phyloP scores from a whole-genome alignment of 2,113 vertebrate species.

The Lichenostomus cassidix region DNA sequence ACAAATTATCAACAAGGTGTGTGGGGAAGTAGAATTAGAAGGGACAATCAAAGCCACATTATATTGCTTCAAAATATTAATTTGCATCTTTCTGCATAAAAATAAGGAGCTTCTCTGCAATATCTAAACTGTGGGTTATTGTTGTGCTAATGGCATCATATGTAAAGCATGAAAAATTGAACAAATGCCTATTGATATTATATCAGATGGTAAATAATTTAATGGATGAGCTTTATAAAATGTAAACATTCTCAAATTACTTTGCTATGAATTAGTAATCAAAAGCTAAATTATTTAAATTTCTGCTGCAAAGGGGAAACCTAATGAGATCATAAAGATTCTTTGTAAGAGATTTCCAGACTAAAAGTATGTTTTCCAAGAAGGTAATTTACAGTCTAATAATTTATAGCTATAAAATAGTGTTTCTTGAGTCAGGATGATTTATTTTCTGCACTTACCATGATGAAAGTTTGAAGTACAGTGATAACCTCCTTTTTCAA shows the following conservation, averaged over 20 bases:
- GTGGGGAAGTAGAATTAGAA: background rate
- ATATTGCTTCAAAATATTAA: background rate
- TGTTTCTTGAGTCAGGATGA: constrained; percentile 14
- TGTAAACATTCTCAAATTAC: constrained; percentile 51
- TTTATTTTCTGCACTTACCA: constrained; percentile 9
- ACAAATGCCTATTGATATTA: background rate
- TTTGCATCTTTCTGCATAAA: background rate
- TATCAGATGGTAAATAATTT: constrained; percentile 42
- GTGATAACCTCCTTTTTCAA: background rate
- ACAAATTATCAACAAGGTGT: background rate
- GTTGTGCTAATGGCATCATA: background rate
- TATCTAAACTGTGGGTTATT: background rate
- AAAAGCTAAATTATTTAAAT: constrained; percentile 58
- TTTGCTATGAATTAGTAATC: constrained; percentile 54
- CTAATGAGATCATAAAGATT: constrained; percentile 47
- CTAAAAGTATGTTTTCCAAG: constrained; percentile 13
- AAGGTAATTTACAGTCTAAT: background rate
- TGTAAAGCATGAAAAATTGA: constrained; percentile 35
- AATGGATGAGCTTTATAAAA: constrained; percentile 16
- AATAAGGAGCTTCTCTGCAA: background rate
- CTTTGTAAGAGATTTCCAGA: background rate
- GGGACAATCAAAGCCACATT: background rate
- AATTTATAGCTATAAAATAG: constrained; percentile 28
- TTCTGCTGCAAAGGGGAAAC: background rate
- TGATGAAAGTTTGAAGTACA: background rate